Evolutionary conservation across 2,888 invertebrate genomes (phyloP).

Genomic region (Ophion ventricosus): DNA sequence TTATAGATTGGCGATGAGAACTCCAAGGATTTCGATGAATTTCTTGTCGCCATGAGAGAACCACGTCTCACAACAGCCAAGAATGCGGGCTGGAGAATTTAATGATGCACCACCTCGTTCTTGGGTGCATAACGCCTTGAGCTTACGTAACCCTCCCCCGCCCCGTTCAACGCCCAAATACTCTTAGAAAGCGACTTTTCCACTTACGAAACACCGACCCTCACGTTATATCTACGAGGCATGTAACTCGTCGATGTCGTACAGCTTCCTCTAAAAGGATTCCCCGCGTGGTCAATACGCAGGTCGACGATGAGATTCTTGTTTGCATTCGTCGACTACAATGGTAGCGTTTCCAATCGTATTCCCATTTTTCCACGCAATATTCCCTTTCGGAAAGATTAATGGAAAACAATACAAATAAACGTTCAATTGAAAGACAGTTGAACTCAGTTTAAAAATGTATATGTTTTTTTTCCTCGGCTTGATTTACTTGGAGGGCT

Average conservation of each 20-base stretch:
- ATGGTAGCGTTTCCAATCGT: conserved; percentile 16
- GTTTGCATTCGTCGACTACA: conserved; percentile 34
- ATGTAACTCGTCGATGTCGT: conserved; percentile 43
- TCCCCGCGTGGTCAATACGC: conserved; percentile 52
- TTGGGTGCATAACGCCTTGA: conserved; percentile 52
- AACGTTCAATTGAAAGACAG: neutral
- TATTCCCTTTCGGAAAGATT: neutral
- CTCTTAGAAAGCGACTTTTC: conserved; percentile 52
- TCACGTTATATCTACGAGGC: conserved; percentile 18
- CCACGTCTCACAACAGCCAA: conserved; percentile 28
- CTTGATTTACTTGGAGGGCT: neutral
- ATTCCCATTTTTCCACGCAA: neutral
- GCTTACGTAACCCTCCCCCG: conserved; percentile 44
- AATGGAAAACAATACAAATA: neutral
- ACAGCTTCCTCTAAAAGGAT: conserved; percentile 62
- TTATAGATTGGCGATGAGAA: conserved; percentile 44
- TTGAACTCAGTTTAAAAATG: neutral
- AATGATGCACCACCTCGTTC: conserved; percentile 43
- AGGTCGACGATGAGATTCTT: conserved; percentile 47
- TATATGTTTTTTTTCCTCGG: neutral
- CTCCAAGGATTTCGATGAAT: conserved; percentile 52
- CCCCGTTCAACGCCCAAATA: neutral
- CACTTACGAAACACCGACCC: conserved; percentile 55
- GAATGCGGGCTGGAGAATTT: conserved; percentile 60
- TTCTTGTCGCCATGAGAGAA: conserved; percentile 38